phyloP scores from a whole-genome alignment of 2,113 vertebrate genomes.

The Trinectes maculatus region DNA sequence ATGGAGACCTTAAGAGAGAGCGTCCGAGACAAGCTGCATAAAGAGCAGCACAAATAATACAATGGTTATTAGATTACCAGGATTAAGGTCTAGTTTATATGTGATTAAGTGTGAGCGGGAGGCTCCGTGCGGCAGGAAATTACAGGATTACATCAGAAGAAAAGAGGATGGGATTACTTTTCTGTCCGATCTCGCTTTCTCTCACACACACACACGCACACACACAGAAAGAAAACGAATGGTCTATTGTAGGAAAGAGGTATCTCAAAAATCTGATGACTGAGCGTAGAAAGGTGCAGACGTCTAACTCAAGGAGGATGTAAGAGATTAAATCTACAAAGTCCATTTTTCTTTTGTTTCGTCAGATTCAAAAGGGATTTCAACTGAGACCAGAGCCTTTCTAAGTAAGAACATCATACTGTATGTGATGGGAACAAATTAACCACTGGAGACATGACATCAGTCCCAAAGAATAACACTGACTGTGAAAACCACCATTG shows the following conservation, averaged over 20 bases:
- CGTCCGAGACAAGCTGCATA: conserved; percentile 2
- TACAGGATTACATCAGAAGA: conserved; percentile 58
- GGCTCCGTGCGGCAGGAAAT: conserved; percentile 49
- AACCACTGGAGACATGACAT: too few relatives aligned
- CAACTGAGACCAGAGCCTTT: too few relatives aligned
- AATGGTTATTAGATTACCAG: conserved; percentile 57
- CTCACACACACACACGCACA: background rate
- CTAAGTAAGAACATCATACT: too few relatives aligned
- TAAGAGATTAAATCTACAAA: background rate
- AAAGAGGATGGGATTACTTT: conserved; percentile 42
- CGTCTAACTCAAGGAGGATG: background rate
- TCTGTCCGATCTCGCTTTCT: background rate
- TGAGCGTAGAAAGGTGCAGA: background rate
- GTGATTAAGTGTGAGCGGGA: conserved; percentile 54
- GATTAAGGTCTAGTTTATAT: conserved; percentile 49
- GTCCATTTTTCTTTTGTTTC: too few relatives aligned
- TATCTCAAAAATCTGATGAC: conserved; percentile 2
- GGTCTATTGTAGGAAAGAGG: background rate
- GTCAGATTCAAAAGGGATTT: too few relatives aligned
- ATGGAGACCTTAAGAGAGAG: background rate
- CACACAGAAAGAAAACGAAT: background rate
- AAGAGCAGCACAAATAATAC: conserved; percentile 29
- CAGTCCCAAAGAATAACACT: too few relatives aligned
- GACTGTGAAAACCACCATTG: too few relatives aligned
- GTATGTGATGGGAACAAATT: too few relatives aligned